Evolutionary conservation across 2,113 vertebrate genomes (phyloP).

Genomic region (Thalassarche chlororhynchos): DNA sequence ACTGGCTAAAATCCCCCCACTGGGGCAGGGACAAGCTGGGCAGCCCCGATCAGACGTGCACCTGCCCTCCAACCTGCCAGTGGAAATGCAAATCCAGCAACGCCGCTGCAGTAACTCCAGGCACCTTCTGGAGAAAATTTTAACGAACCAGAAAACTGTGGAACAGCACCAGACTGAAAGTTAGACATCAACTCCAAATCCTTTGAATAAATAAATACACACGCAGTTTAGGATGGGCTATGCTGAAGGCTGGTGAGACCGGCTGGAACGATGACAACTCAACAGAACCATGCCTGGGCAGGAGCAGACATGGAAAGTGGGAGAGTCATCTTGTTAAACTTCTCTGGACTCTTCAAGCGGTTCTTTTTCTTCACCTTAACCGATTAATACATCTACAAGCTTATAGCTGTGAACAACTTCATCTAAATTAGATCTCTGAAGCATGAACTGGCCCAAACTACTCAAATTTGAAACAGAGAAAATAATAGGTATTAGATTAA

Average conservation of each 20-base stretch:
- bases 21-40: not conserved
- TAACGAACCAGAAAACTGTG: not conserved
- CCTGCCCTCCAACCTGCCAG: not conserved
- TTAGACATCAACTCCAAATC: not conserved
- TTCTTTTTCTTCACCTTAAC: not conserved
- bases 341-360: not conserved
- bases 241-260: not conserved
- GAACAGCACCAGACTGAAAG: not conserved
- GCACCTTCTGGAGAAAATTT: not conserved
- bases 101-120: not conserved
- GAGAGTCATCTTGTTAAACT: not conserved
- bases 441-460: not conserved
- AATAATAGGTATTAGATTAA: not conserved
- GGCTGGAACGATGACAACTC: not conserved
- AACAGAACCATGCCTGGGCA: not conserved
- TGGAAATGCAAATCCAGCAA: not conserved
- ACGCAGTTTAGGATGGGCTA: not conserved
- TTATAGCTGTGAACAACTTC: not conserved
- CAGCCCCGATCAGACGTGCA: not conserved
- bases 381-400: not conserved
- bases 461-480: not conserved
- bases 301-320: not conserved
- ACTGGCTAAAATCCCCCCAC: not conserved
- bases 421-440: conserved; percentile 5
- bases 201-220: not conserved